Evolutionary conservation across 2,888 invertebrate species (phyloP).

Genomic region (Ectemnius lituratus): DNA sequence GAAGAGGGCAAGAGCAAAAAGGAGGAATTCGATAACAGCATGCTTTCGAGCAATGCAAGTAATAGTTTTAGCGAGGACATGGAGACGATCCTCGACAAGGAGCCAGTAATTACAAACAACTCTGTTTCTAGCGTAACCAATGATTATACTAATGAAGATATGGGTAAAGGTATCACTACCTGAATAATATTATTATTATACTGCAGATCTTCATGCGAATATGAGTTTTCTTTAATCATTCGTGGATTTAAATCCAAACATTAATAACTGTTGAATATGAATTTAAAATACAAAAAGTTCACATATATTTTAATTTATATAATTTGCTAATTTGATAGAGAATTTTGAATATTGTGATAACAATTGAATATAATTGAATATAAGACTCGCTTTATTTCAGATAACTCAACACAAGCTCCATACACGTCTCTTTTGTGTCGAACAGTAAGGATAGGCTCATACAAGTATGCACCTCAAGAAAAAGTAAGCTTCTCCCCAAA

Average conservation of each 20-base stretch:
- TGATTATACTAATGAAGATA: constrained; percentile 46
- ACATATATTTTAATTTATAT: too few species aligned
- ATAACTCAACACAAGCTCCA: constrained; percentile 75
- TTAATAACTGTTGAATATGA: too few species aligned
- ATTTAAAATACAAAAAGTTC: too few species aligned
- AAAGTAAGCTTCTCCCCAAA: constrained; percentile 81
- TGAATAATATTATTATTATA: too few species aligned
- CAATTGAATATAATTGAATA: constrained; percentile 25
- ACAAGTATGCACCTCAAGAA: constrained; percentile 87
- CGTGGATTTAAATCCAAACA: too few species aligned
- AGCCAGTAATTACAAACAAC: constrained; percentile 74
- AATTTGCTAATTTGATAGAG: too few species aligned
- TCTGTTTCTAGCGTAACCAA: constrained; percentile 45
- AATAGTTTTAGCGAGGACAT: constrained; percentile 56
- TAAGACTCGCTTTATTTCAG: constrained; percentile 60
- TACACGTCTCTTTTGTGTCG: constrained; percentile 84
- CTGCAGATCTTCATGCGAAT: too few species aligned
- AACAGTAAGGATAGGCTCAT: constrained; percentile 91
- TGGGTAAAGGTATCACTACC: constrained; percentile 33
- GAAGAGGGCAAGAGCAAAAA: constrained; percentile 66
- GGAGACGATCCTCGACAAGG: constrained; percentile 73
- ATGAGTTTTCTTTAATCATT: too few species aligned
- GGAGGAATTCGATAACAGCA: constrained; percentile 41
- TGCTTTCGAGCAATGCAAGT: constrained; percentile 42
- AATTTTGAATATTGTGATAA: constrained; percentile 1